Evolutionary conservation across 1,140 invertebrate genomes (phyloP).

Genomic region (Drosophila nebulosa): DNA sequence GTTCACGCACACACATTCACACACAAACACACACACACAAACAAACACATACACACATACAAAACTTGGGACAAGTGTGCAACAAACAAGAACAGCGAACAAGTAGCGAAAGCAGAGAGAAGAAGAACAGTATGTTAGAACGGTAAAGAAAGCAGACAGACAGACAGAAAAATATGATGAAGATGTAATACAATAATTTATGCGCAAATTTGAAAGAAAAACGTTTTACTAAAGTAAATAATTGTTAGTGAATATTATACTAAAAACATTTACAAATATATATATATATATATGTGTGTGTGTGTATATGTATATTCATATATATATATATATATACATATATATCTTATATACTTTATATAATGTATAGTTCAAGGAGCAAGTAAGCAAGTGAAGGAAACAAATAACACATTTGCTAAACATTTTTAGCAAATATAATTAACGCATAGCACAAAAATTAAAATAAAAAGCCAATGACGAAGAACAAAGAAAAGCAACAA

Average conservation of each 20-base stretch:
- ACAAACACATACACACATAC: constrained; percentile 13
- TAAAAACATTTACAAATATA: constrained; percentile 39
- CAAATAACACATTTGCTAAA: constrained; percentile 52
- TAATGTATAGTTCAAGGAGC: constrained; percentile 70
- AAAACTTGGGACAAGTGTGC: not conserved
- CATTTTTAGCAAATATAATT: constrained; percentile 57
- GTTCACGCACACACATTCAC: constrained; percentile 18
- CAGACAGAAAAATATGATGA: constrained; percentile 16
- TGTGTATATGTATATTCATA: constrained; percentile 33
- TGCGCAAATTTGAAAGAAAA: constrained; percentile 68
- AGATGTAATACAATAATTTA: constrained; percentile 72
- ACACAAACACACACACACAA: constrained; percentile 4
- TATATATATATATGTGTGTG: constrained; percentile 8
- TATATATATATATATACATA: constrained; percentile 32
- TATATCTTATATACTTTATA: constrained; percentile 51
- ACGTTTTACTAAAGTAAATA: constrained; percentile 79
- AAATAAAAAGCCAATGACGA: not conserved
- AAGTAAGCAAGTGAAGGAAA: constrained; percentile 36
- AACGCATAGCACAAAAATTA: constrained; percentile 56
- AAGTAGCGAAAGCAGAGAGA: not conserved
- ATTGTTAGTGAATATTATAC: constrained; percentile 77
- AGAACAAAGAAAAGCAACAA: constrained; percentile 23
- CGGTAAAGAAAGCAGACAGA: constrained; percentile 11
- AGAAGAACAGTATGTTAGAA: constrained; percentile 8
- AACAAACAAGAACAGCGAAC: not conserved